Percentiles rank a stretch among this genome's conserved stretches.
Evolutionary conservation across 2,113 vertebrate genomes (phyloP).

Genomic region (Psittacula cyanocephala): DNA sequence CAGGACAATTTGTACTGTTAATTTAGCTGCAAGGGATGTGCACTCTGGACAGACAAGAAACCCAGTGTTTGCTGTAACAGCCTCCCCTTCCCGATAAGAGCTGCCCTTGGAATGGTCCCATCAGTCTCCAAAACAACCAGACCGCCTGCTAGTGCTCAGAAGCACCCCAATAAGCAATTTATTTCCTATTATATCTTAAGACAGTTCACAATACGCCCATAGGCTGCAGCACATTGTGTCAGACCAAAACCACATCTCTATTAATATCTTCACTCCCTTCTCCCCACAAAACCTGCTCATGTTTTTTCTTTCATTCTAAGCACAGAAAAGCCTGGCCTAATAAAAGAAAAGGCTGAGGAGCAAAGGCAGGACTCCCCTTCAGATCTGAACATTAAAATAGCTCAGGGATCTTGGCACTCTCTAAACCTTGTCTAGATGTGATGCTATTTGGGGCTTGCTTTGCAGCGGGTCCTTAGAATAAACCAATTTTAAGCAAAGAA

Average conservation of each 20-base stretch:
- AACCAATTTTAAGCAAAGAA: background rate
- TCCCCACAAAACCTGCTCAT: background rate
- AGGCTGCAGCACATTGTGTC: background rate
- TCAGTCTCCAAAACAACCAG: background rate
- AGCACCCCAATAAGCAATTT: background rate
- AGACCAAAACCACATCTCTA: background rate
- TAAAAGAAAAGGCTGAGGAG: background rate
- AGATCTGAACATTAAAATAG: background rate
- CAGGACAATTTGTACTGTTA: background rate
- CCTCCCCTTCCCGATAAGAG: background rate
- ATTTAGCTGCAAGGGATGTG: background rate
- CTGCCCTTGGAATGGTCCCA: background rate
- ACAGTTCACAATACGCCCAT: background rate
- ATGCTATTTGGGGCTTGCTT: background rate
- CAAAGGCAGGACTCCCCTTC: background rate
- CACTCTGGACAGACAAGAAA: conserved; percentile 28
- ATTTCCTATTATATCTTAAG: background rate
- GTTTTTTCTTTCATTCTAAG: background rate
- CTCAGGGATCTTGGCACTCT: background rate
- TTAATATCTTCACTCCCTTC: background rate
- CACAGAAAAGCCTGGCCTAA: background rate
- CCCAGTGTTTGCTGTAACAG: background rate
- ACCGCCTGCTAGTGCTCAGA: background rate
- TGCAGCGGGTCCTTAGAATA: background rate
- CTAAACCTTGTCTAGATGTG: background rate